Conservation (phyloP, 2,113 vertebrate genomes). For the Galbula dea region DNA sequence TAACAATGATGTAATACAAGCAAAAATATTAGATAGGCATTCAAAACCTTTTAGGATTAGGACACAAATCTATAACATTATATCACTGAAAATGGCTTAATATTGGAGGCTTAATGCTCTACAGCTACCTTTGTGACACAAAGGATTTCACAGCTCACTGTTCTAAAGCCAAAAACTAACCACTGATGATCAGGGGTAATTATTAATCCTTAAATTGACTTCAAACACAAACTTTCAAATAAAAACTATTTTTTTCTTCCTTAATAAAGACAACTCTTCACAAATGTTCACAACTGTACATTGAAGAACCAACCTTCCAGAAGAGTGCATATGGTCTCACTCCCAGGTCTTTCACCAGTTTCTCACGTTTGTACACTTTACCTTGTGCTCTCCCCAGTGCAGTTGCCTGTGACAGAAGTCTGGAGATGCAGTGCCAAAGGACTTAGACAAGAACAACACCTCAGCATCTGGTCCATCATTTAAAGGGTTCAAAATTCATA, state of each 20-base stretch:
- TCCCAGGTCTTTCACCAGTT: not conserved
- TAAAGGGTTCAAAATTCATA: not conserved
- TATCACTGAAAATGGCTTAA: not conserved
- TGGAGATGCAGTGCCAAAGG: not conserved
- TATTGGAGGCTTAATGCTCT: not conserved
- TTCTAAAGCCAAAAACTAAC: not conserved
- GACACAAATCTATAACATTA: not conserved
- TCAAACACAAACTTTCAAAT: not conserved
- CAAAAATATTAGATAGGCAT: too few species aligned
- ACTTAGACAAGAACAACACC: not conserved
- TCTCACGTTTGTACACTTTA: not conserved
- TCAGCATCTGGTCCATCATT: not conserved
- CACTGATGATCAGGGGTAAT: not conserved
- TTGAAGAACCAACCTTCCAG: not conserved
- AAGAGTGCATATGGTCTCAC: not conserved
- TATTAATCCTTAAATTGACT: not conserved
- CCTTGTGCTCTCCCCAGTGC: not conserved
- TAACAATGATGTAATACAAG: not conserved
- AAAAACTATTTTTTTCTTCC: not conserved
- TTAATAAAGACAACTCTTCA: not conserved
- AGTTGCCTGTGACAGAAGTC: not conserved
- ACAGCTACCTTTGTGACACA: not conserved
- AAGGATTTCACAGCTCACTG: not conserved
- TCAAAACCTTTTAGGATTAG: not conserved
- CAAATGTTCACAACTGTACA: not conserved